Evolutionary conservation across 2,797 vertebrate genomes (phyloP).

Genomic region (Prunella strophiata): DNA sequence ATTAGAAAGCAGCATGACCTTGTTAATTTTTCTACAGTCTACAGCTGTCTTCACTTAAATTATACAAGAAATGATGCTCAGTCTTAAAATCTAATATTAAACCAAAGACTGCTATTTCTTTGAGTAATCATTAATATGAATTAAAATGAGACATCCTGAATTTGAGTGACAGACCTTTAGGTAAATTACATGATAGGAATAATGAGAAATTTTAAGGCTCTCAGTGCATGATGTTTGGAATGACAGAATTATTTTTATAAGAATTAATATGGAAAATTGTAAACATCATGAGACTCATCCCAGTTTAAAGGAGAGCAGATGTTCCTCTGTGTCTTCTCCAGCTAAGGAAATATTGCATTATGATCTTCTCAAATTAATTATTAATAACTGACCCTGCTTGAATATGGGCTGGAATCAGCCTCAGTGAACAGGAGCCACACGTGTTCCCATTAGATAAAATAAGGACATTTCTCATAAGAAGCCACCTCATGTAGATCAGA

Average conservation of each 20-base stretch:
- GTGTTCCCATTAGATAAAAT: neutral
- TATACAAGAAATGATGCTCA: neutral
- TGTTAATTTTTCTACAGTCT: slow-evolving; percentile 26
- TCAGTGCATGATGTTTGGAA: neutral
- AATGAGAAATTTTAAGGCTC: neutral
- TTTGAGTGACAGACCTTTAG: neutral
- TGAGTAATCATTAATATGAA: neutral
- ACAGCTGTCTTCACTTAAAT: neutral
- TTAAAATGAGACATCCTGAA: neutral
- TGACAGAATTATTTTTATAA: neutral
- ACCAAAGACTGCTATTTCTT: neutral
- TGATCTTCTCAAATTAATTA: neutral
- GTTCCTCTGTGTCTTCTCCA: neutral
- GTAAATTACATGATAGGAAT: neutral
- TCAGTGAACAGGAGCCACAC: neutral
- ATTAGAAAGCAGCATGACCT: slow-evolving; percentile 10
- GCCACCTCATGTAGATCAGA: neutral
- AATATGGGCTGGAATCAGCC: neutral
- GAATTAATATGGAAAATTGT: neutral
- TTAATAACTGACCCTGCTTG: neutral
- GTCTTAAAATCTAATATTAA: slow-evolving; percentile 4
- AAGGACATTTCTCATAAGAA: neutral
- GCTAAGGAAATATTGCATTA: neutral
- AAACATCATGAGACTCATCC: neutral
- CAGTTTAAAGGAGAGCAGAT: neutral